Evolutionary conservation across 1,140 invertebrate genomes (phyloP).

Genomic region (Hestina assimilis): DNA sequence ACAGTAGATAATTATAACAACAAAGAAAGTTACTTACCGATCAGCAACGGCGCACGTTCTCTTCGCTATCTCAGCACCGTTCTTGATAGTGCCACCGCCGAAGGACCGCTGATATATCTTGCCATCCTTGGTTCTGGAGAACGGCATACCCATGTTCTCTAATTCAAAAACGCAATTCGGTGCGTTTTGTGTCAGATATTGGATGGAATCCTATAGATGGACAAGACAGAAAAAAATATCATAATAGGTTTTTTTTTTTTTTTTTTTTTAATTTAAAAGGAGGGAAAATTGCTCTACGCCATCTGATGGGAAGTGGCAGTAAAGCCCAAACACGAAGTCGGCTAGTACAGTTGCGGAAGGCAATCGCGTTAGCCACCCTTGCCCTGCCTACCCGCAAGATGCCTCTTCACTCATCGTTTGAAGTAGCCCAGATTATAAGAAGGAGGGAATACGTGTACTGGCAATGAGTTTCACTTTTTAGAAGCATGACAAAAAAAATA

Average conservation of each 20-base stretch:
- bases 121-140: slow-evolving; percentile 93
- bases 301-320: no score
- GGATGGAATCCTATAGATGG: slow-evolving; percentile 98
- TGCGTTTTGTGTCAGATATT: slow-evolving; percentile 98
- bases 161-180: slow-evolving; percentile 96
- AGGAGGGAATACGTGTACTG: no score
- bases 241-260: neutral
- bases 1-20: slow-evolving; percentile 1
- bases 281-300: no score
- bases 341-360: no score
- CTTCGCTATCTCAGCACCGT: slow-evolving; percentile 95
- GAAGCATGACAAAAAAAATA: no score
- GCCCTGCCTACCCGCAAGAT: no score
- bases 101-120: slow-evolving; percentile 99
- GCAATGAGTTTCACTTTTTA: no score
- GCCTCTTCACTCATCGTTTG: no score
- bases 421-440: no score
- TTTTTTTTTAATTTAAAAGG: no score
- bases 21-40: slow-evolving; percentile 50
- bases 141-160: slow-evolving; percentile 98
- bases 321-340: no score
- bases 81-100: slow-evolving; percentile 96
- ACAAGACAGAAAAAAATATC: slow-evolving; percentile 4
- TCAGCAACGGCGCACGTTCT: slow-evolving; percentile 88
- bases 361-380: no score